A percentile compares a stretch with the other conserved stretches of the same genome.
phyloP scores from a whole-genome alignment of 2,797 vertebrate species.

The Columba guinea region DNA sequence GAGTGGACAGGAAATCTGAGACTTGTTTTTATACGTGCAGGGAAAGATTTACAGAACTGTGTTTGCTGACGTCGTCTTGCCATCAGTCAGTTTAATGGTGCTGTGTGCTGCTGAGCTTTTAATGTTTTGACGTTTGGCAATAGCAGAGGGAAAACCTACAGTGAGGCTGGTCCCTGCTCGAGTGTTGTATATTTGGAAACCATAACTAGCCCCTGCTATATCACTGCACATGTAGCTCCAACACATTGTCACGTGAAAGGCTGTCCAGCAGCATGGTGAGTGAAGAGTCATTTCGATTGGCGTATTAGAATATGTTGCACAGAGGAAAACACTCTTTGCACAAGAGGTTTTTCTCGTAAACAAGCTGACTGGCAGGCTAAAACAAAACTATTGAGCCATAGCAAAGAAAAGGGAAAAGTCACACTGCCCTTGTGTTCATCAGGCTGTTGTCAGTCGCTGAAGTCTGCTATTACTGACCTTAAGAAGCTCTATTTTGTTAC shows the following conservation, averaged over 20 bases:
- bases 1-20: slow-evolving; percentile 15
- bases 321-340: background rate
- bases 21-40: background rate
- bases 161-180: background rate
- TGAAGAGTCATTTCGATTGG: background rate
- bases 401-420: slow-evolving; percentile 37
- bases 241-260: background rate
- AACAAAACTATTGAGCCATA: background rate
- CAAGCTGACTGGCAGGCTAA: background rate
- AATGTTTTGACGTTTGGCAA: slow-evolving; percentile 6
- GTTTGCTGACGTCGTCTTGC: slow-evolving; percentile 35
- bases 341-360: background rate
- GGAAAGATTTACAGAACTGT: background rate
- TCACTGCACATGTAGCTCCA: background rate
- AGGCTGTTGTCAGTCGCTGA: background rate
- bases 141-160: background rate
- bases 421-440: background rate
- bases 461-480: background rate
- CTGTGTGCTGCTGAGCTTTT: background rate
- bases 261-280: fast-evolving
- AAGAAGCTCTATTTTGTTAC: slow-evolving; percentile 12
- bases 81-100: slow-evolving; percentile 58
- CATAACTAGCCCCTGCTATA: background rate
- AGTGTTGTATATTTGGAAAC: background rate
- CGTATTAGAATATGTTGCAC: fast-evolving